Evolutionary conservation across 2,888 invertebrate genomes (phyloP), one percentile per base, ranked within the genome.

Genomic region (Heliconius aoede): DNA sequence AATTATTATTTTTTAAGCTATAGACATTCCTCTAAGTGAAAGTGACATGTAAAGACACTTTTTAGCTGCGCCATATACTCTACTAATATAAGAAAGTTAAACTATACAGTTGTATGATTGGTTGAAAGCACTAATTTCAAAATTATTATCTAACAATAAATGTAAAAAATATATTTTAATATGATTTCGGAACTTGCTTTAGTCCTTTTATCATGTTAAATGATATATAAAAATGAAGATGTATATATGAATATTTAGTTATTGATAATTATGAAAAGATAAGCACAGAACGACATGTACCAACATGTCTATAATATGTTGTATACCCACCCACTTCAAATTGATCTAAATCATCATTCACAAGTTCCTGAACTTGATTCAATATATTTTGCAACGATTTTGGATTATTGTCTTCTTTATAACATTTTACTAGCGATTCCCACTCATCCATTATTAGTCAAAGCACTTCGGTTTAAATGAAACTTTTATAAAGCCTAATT

Each of bases 401-500:
- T 18, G 69, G 69, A 69, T 26, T 24, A 8, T 15, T n/a, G 3
- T 69, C 30, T 15, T 55, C 24, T 28, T 68, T 46, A 32, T 69
- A 55, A 30, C 30, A 24, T 15, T 69, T 32, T 15, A 69, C 69
- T 55, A 32, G 13, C 30, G n/a, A 55, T 30, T 55, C 30, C 69
- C 69, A 55, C 30, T 24, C 69, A n/a, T 69, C 55, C 69, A 69
- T 69, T 32, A 69, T 55, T 32, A 73, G 74, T 80, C 74, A 78
- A 69, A 24, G 30, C 30, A 62, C 55, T 46, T 21, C 7, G 18
- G 18, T n/a, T 55, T 55, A 55, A 3, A 9, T 55, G 9, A n/a
- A 55, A 55, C 26, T 30, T 62, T 30, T 62, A 28, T 21, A 62
- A 30, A 62, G 8, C 7, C 28, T 7, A 8, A 30, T 30, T 62